A percentile compares a stretch with the other conserved stretches of the same genome.
These are phyloP conservation scores for Tarsius wallacei DNA, from an alignment of 2,797 vertebrate genomes.

Conservation along the genomic window DNA sequence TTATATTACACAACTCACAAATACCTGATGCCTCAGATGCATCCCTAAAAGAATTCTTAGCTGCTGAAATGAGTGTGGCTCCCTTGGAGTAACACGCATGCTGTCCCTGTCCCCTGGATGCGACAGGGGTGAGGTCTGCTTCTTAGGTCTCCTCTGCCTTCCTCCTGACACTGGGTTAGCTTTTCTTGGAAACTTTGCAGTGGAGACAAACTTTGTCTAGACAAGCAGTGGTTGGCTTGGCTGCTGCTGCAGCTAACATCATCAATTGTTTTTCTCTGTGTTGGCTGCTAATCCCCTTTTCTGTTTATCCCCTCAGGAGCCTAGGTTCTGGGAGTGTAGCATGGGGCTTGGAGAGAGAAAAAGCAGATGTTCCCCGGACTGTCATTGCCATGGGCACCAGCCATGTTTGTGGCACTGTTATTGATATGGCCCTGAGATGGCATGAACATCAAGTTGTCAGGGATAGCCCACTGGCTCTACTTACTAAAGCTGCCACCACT, in stretches of 20 bases:
- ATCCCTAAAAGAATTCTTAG: not conserved
- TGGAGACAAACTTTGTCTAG: constrained; percentile 79
- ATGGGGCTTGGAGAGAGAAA: constrained; percentile 68
- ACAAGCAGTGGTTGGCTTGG: constrained; percentile 81
- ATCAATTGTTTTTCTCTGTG: constrained; percentile 74
- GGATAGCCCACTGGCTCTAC: not conserved
- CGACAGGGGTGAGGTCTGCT: not conserved
- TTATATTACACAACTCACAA: not conserved
- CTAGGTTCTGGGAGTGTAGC: constrained; percentile 74
- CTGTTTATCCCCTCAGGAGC: constrained; percentile 87
- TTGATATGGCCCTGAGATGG: not conserved
- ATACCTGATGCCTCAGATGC: not conserved
- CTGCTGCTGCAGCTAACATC: constrained; percentile 65
- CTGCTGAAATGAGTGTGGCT: not conserved
- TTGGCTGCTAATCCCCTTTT: constrained; percentile 82
- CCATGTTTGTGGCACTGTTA: not conserved
- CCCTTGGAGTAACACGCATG: not conserved
- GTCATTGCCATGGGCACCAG: constrained; percentile 42
- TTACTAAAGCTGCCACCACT: constrained; percentile 16
- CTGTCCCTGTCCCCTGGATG: rapidly evolving
- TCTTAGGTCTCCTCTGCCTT: not conserved
- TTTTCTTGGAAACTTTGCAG: constrained; percentile 80
- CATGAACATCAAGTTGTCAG: not conserved
- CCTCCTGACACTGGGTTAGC: constrained; percentile 66
- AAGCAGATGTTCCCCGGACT: constrained; percentile 53